Base-by-base conservation (phyloP, 2,888 invertebrate genomes). In the Mesoligia furuncula region DNA sequence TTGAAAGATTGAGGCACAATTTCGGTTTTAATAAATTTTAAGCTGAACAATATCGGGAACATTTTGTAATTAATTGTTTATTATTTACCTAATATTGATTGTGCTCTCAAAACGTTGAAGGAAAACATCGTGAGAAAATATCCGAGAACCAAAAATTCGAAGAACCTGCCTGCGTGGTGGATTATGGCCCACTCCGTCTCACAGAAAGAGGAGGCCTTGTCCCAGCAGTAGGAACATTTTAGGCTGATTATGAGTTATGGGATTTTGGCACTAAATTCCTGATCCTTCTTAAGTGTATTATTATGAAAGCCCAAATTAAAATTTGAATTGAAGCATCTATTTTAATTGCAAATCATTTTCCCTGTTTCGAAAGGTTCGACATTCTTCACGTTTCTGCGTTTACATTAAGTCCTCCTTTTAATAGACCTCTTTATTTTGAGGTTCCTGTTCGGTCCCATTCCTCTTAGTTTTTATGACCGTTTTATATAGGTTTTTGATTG, bases 401-500 rank as follows among this genome's bases (percentile, higher is more conserved):
- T 54, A 59, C 62, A 84, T 80, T 73, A 72, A 73, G 59, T 85
- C 48, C 7, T 75, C 66, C 27, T 45, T 79, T 77, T 81, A 87
- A 79, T 73, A 72, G 68, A 74, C 73, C 73, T 72, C 74, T 73
- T 85, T 79, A 87, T 81, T 87, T 79, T 75, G 76, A 76, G 69
- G 74, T 79, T 66, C 48, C 54, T 84, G 64, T 65, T 71, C n/a
- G 69, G 85, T 76, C 72, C 79, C 76, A 78, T 87, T 81, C 57
- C 81, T 84, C 39, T 80, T 84, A 87, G 75, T 78, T 84, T 86
- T 87, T 81, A 88, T 75, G 74, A 39, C 62, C 76, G 39, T 84
- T 87, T 81, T 87, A 84, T 82, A 82, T 82, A 82, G 84, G 84
- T 73, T 84, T 86, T 88, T 88, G 85, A 87, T 88, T 86, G 87